phyloP scores from a whole-genome alignment of 2,888 invertebrate genomes.

The Cantharis nigra region DNA sequence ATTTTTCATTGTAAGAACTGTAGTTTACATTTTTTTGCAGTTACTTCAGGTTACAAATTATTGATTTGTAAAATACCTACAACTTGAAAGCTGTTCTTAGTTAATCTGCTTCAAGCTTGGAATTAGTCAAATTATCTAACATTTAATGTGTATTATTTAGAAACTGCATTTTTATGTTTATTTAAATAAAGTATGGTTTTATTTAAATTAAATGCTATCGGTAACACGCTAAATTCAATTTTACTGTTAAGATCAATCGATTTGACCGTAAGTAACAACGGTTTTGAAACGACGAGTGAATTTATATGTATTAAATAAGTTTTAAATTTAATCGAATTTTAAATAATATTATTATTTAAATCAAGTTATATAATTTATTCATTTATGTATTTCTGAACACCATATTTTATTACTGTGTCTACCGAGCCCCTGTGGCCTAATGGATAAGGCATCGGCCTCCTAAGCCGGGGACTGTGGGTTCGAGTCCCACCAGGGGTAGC shows the following conservation, averaged over 20 bases:
- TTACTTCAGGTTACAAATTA: neutral
- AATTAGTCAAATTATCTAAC: neutral
- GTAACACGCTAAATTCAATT: neutral
- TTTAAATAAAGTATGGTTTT: neutral
- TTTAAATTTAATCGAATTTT: neutral
- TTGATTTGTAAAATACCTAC: neutral
- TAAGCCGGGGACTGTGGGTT: conserved; percentile 85
- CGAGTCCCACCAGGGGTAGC: conserved; percentile 86
- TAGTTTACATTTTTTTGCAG: neutral
- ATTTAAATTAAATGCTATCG: neutral
- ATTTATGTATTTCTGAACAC: neutral
- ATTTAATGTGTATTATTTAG: neutral
- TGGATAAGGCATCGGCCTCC: conserved; percentile 86
- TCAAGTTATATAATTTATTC: neutral
- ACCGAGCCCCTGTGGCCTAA: conserved; percentile 77
- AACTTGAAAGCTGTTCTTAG: neutral
- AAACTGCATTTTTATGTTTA: neutral
- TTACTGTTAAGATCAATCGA: conserved; percentile 1
- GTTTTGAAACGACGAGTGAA: neutral
- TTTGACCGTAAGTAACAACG: neutral
- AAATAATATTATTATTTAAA: neutral
- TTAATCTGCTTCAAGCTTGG: neutral
- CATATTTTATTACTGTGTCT: neutral
- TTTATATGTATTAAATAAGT: neutral
- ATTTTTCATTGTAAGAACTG: too few species aligned